These are phyloP conservation scores for Gyps fulvus DNA, from an alignment of 2,113 vertebrate species.

Conservation along the genomic window DNA sequence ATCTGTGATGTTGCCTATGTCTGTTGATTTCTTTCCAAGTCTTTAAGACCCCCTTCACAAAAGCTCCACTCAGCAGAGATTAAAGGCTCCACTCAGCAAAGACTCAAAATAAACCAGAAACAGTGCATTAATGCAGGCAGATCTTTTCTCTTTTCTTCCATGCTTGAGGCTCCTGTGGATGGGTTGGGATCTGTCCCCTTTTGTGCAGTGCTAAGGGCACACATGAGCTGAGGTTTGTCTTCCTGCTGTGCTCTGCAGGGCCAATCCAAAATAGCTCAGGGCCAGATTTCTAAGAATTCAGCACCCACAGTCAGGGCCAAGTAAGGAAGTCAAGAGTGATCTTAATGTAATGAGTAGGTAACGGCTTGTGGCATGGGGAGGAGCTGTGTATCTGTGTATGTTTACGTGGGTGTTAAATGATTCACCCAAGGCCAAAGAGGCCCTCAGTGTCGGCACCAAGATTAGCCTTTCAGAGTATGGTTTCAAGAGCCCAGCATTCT, in stretches of 20 bases:
- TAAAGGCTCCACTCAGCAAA: conserved; percentile 21
- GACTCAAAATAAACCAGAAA: conserved; percentile 1
- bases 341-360: conserved; percentile 12
- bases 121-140: not conserved
- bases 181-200: not conserved
- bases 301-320: not conserved
- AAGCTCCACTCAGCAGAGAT: conserved; percentile 16
- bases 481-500: not conserved
- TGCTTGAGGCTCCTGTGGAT: not conserved
- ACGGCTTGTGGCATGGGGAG: not conserved
- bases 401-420: not conserved
- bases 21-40: conserved; percentile 8
- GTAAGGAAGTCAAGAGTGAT: not conserved
- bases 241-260: not conserved
- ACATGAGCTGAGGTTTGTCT: not conserved
- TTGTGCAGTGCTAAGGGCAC: not conserved
- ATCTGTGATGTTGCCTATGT: not conserved
- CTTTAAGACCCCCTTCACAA: conserved; percentile 7
- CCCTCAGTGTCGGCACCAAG: not conserved
- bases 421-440: not conserved
- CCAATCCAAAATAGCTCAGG: conserved; percentile 4
- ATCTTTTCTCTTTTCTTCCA: not conserved
- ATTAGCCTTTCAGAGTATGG: not conserved
- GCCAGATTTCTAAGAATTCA: conserved; percentile 49
- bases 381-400: not conserved